Evolutionary conservation across 1,140 invertebrate species (phyloP).

Genomic region (Achroia grisella): DNA sequence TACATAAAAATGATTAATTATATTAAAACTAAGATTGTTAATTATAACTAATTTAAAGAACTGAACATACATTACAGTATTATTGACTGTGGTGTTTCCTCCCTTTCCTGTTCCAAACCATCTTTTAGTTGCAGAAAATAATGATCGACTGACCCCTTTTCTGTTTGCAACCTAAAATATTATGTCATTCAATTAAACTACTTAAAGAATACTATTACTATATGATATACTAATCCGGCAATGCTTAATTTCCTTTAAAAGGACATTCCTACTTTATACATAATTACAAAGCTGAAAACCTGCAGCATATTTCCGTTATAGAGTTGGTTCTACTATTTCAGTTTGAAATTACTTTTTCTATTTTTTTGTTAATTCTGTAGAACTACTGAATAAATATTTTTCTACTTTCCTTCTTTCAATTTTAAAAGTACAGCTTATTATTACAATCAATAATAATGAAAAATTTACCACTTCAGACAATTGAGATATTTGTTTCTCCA

Average conservation of each 20-base stretch:
- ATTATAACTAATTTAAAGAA: neutral
- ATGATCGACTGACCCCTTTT: constrained; percentile 92
- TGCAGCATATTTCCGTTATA: too few relatives aligned
- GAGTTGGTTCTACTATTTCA: too few relatives aligned
- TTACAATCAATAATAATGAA: neutral
- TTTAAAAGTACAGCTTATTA: too few relatives aligned
- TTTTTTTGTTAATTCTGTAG: too few relatives aligned
- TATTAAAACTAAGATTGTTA: neutral
- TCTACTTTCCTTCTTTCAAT: too few relatives aligned
- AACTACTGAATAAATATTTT: too few relatives aligned
- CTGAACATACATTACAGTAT: constrained; percentile 84
- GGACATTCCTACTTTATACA: too few relatives aligned
- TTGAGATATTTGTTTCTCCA: constrained; percentile 88
- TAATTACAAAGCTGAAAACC: too few relatives aligned
- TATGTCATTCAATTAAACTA: neutral
- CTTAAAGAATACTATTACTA: too few relatives aligned
- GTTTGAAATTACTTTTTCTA: too few relatives aligned
- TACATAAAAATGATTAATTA: neutral
- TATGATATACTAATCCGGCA: too few relatives aligned
- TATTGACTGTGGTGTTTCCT: constrained; percentile 79
- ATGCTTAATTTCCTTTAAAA: too few relatives aligned
- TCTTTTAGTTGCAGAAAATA: constrained; percentile 94
- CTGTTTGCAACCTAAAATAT: constrained; percentile 81
- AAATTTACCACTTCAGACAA: constrained; percentile 86
- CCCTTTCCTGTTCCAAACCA: constrained; percentile 95